Evolutionary conservation across 2,888 invertebrate genomes (phyloP).

Genomic region (Blastobasis lacticolella): DNA sequence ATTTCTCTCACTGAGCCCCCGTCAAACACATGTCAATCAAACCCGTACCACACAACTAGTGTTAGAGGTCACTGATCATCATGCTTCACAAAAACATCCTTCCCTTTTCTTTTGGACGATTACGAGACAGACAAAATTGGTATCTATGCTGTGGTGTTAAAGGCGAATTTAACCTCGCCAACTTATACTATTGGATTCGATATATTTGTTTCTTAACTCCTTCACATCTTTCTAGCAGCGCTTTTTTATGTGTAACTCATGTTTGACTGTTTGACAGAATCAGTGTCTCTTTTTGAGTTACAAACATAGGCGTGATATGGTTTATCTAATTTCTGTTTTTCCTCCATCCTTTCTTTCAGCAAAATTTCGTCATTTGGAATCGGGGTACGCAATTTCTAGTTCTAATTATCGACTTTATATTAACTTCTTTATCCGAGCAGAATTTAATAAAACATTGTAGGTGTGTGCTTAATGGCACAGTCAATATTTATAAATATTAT

Average conservation of each 20-base stretch:
- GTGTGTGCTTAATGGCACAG: no score
- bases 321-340: no score
- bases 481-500: no score
- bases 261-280: no score
- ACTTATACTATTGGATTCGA: conserved; percentile 6
- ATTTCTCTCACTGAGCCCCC: conserved; percentile 48
- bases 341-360: no score
- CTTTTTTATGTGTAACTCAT: conserved; percentile 35
- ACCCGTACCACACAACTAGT: conserved; percentile 49
- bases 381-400: no score
- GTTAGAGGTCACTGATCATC: conserved; percentile 63
- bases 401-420: no score
- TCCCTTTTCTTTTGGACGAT: conserved; percentile 13
- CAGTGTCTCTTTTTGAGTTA: no score
- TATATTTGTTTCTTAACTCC: conserved; percentile 27
- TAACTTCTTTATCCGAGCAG: no score
- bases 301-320: no score
- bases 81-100: conserved; percentile 32
- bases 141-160: conserved; percentile 22
- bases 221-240: conserved; percentile 35
- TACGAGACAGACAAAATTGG: conserved; percentile 18
- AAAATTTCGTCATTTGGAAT: no score
- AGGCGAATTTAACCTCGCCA: conserved; percentile 19
- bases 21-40: conserved; percentile 69
- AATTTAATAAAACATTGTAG: no score